Percentiles rank a stretch among this genome's conserved stretches.
Evolutionary conservation across 2,797 vertebrate species (phyloP).

Genomic region (Scolopax rusticola): DNA sequence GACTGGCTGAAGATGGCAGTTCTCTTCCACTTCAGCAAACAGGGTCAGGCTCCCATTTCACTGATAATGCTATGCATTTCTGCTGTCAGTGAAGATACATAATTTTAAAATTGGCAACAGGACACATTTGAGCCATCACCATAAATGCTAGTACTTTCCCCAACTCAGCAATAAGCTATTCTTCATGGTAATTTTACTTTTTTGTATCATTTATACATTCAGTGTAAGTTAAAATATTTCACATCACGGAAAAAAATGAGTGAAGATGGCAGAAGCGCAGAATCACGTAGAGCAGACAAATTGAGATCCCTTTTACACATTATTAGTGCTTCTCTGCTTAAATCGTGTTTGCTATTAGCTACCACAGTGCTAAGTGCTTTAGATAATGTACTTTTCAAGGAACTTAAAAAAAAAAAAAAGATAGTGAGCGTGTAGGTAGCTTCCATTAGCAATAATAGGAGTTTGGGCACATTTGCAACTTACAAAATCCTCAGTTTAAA

Average conservation of each 20-base stretch:
- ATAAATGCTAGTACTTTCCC: background rate
- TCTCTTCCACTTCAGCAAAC: background rate
- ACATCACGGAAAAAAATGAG: background rate
- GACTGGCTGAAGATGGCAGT: background rate
- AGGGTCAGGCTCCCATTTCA: background rate
- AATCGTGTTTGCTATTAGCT: conserved; percentile 26
- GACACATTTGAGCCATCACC: background rate
- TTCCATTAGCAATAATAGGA: conserved; percentile 45
- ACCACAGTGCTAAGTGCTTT: conserved; percentile 46
- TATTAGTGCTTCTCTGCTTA: conserved; percentile 10
- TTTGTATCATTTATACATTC: background rate
- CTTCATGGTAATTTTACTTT: background rate
- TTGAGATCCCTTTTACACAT: background rate
- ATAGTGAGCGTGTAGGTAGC: background rate
- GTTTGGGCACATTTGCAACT: background rate
- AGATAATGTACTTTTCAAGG: conserved; percentile 46
- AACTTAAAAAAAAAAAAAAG: background rate
- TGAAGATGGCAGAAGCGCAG: fast-evolving
- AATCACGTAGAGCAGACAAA: background rate
- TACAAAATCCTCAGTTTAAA: conserved; percentile 22
- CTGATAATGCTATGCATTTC: background rate
- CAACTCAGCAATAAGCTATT: background rate
- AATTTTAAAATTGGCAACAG: background rate
- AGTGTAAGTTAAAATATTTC: conserved; percentile 28
- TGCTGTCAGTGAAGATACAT: background rate